Conservation (phyloP, 2,113 vertebrate genomes). For the Narcine bancroftii region DNA sequence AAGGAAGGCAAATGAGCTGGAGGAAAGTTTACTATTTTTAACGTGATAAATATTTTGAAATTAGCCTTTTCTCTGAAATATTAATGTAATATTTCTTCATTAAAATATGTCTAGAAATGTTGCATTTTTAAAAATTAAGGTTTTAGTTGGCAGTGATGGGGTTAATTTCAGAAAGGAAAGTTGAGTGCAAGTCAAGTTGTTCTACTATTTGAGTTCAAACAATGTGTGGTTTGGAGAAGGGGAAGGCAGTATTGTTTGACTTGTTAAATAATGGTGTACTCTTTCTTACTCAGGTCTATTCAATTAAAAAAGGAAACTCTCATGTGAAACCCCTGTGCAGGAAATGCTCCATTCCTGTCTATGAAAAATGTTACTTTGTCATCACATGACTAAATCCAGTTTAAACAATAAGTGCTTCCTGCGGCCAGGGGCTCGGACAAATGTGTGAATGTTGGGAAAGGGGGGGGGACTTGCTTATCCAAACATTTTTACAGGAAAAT, state of each 20-base stretch:
- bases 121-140: background rate
- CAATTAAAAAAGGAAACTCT: slow-evolving; percentile 47
- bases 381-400: slow-evolving; percentile 47
- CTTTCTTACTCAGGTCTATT: slow-evolving; percentile 28
- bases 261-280: slow-evolving; percentile 22
- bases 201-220: slow-evolving; percentile 9
- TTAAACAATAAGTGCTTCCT: slow-evolving; percentile 85
- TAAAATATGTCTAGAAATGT: background rate
- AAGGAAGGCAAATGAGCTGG: background rate
- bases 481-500: slow-evolving; percentile 54
- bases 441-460: slow-evolving; percentile 56
- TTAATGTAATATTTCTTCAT: background rate
- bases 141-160: background rate
- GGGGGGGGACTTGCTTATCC: slow-evolving; percentile 51
- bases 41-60: background rate
- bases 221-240: slow-evolving; percentile 8
- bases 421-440: slow-evolving; percentile 62
- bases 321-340: slow-evolving; percentile 79
- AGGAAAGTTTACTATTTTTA: background rate
- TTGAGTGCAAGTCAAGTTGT: background rate
- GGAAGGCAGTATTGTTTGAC: slow-evolving; percentile 15
- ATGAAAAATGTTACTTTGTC: slow-evolving; percentile 52
- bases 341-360: slow-evolving; percentile 74
- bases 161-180: slow-evolving; percentile 3
- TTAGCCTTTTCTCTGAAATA: background rate